A percentile compares a stretch with the other conserved stretches of the same genome.
phyloP scores from a whole-genome alignment of 2,888 invertebrate species.

The Patella pellucida region DNA sequence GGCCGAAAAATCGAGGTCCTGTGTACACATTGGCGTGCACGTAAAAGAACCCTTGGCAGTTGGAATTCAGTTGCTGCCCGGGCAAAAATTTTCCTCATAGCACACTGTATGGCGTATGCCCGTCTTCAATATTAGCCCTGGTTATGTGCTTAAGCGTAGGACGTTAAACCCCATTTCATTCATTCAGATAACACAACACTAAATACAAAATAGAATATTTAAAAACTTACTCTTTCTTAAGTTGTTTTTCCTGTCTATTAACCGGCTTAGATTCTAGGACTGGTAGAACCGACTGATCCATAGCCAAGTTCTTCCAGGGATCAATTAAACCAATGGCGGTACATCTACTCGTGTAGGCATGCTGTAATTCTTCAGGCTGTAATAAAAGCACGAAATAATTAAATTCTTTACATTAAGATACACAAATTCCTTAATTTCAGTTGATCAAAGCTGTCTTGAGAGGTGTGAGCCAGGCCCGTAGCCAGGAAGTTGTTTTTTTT shows the following conservation, averaged over 20 bases:
- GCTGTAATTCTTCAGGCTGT: slow-evolving; percentile 46
- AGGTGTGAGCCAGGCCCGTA: too few species aligned
- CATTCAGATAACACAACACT: too few species aligned
- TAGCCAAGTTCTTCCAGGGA: slow-evolving; percentile 62
- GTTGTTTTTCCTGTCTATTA: slow-evolving; percentile 23
- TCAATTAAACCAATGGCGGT: slow-evolving; percentile 67
- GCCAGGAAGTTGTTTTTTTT: too few species aligned
- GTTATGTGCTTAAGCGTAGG: too few species aligned
- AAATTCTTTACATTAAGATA: not conserved
- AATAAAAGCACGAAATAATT: not conserved
- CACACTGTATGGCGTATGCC: too few species aligned
- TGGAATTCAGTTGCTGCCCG: too few species aligned
- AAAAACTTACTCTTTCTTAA: slow-evolving; percentile 32
- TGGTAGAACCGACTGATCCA: slow-evolving; percentile 59
- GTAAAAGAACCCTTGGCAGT: too few species aligned
- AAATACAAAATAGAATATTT: not conserved
- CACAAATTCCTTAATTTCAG: not conserved
- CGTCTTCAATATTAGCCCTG: too few species aligned
- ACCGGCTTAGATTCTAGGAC: slow-evolving; percentile 34
- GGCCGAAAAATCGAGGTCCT: too few species aligned
- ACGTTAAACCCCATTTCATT: too few species aligned
- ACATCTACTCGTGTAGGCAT: slow-evolving; percentile 51
- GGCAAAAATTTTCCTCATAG: too few species aligned
- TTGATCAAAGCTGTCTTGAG: not conserved
- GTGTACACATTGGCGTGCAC: too few species aligned